Evolutionary conservation across 2,113 vertebrate species (phyloP).

Genomic region (Hassar affinis): DNA sequence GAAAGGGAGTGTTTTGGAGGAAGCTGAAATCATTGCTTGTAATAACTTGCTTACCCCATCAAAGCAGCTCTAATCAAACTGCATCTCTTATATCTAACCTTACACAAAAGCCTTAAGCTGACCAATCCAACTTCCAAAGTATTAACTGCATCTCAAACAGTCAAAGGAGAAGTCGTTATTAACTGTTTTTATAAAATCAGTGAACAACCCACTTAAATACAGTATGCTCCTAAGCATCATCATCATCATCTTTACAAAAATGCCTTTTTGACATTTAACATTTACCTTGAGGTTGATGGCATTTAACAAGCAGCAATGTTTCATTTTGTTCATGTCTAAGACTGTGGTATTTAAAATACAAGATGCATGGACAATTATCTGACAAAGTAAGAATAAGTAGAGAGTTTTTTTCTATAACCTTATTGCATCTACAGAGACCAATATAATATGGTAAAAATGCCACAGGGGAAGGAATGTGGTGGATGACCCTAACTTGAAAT

Average conservation of each 20-base stretch:
- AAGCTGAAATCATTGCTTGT: conserved; percentile 50
- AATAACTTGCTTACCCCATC: conserved; percentile 6
- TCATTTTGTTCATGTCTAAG: neutral
- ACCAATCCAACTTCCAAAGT: neutral
- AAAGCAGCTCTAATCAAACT: conserved; percentile 25
- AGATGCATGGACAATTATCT: conserved; percentile 10
- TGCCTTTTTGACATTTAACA: conserved; percentile 1
- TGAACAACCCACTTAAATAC: neutral
- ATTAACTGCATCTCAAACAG: neutral
- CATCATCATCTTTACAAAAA: neutral
- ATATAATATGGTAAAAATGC: conserved; percentile 16
- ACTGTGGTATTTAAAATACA: neutral
- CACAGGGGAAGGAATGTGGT: conserved; percentile 9
- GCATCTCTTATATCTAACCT: neutral
- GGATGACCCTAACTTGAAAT: conserved; percentile 30
- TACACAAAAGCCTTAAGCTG: neutral
- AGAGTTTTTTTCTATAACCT: neutral
- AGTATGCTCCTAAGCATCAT: neutral
- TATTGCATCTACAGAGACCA: conserved; percentile 9
- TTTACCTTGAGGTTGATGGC: conserved; percentile 21
- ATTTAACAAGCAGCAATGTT: conserved; percentile 9
- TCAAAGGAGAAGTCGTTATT: neutral
- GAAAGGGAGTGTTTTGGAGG: conserved; percentile 32
- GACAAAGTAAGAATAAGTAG: neutral
- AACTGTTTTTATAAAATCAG: neutral